Percentiles rank a stretch among this genome's conserved stretches.
Evolutionary conservation across 1,140 invertebrate species (phyloP).

Genomic region (Phymorhynchus buccinoides): DNA sequence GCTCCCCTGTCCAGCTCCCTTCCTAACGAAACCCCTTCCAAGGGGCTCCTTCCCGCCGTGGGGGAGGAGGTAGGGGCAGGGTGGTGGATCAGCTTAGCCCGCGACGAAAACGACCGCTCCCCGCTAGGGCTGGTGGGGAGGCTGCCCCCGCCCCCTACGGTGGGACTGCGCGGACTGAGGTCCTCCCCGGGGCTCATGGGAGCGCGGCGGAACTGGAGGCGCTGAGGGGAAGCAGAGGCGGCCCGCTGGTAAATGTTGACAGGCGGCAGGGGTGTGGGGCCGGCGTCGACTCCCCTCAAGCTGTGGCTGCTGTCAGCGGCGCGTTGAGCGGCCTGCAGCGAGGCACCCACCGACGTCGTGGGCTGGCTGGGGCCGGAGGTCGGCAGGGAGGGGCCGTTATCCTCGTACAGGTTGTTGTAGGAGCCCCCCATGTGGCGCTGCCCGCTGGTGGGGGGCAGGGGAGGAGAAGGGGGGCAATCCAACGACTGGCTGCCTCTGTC

Average conservation of each 20-base stretch:
- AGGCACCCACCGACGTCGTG: constrained; percentile 53
- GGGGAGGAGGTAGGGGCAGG: no score
- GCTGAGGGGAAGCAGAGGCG: constrained; percentile 28
- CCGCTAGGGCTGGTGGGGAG: constrained; percentile 25
- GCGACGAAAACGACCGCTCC: constrained; percentile 23
- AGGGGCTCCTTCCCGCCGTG: no score
- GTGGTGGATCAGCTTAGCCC: neutral
- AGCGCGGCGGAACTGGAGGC: constrained; percentile 16
- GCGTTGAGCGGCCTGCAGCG: constrained; percentile 47
- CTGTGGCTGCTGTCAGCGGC: constrained; percentile 39
- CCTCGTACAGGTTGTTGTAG: constrained; percentile 91
- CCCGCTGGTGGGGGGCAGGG: no score
- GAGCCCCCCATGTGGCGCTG: constrained; percentile 83
- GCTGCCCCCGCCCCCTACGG: neutral
- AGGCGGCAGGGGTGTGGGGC: neutral
- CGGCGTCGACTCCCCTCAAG: constrained; percentile 26
- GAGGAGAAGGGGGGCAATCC: constrained; percentile 93
- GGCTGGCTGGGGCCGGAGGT: no score
- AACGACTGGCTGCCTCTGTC: constrained; percentile 76
- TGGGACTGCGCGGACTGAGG: neutral
- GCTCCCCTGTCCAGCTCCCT: neutral
- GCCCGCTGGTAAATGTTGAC: constrained; percentile 29
- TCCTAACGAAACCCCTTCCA: neutral
- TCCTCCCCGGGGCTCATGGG: constrained; percentile 18
- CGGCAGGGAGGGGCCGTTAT: constrained; percentile 26